Evolutionary conservation across 1,140 invertebrate species (phyloP), one percentile per base, ranked within the genome.

Genomic region (Aporrectodea caliginosa): DNA sequence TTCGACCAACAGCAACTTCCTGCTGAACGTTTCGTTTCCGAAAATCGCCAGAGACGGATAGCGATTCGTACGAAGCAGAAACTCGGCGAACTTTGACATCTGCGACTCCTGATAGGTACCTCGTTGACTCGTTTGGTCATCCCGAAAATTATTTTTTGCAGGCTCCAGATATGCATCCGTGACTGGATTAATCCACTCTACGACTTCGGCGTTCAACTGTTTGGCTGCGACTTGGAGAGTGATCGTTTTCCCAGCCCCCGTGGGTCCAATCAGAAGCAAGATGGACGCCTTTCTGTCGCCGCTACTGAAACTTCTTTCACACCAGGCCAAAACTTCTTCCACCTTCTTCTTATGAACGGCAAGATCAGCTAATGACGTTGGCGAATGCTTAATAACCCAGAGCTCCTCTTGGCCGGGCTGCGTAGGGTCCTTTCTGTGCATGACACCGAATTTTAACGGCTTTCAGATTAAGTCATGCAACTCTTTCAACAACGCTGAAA

Each of bases 291-390:
- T 70, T 82, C 84, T 35, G 29, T 33, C 27, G 69, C 29, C 22
- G 22, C 35, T 73, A 27, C 74, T 78, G 6, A 83, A 70, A 75
- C 82, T 82, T 74, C 78, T 79, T 73, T 82, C 77, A n/a, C 88
- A 43, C 86, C 85, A 87, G 0, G 33, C 69, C 79, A 84, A 82
- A 29, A 88, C 81, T 75, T 87, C 87, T 69, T 80, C 79, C 33
- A 87, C 83, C 74, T 88, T 88, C 80, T 86, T 87, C 75, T 87
- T 87, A 78, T 88, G 87, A 31, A 88, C 87, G 72, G 87, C 87
- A 31, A 88, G 81, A 32, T 88, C 87, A 0, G 33, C 16, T 29
- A 58, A 29, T 1, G 75, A 58, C 16, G 34, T 22, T n/a, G 75
- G 75, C 14, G 33, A 1, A 32, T 30, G 35, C 12, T 76, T 29